Evolutionary conservation across 2,797 vertebrate species (phyloP).

Genomic region (Etheostoma nigrum): DNA sequence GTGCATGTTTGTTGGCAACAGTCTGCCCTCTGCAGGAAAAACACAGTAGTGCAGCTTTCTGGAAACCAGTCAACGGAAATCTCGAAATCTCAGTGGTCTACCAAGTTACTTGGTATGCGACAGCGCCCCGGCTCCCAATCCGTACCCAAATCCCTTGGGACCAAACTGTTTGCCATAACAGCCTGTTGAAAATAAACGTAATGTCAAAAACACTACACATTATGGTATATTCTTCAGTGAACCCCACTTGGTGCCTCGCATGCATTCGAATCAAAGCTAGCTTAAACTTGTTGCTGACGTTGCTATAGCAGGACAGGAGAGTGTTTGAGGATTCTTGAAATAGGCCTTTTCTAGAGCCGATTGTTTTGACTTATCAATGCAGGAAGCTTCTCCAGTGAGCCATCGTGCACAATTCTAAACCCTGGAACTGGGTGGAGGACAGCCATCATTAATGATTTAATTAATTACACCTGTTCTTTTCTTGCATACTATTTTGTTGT

Average conservation of each 20-base stretch:
- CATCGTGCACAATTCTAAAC: not conserved
- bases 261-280: not conserved
- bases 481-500: too few species aligned
- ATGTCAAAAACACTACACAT: not conserved
- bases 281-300: too few species aligned
- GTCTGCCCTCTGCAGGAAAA: conserved; percentile 37
- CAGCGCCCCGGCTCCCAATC: conserved; percentile 92
- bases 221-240: not conserved
- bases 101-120: conserved; percentile 84
- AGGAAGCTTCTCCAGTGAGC: not conserved
- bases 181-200: conserved; percentile 75
- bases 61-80: not conserved
- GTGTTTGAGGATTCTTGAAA: not conserved
- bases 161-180: conserved; percentile 97
- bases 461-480: too few species aligned
- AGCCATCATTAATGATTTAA: too few species aligned
- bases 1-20: not conserved
- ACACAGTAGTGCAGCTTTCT: conserved; percentile 16
- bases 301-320: not conserved
- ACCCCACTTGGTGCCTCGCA: not conserved
- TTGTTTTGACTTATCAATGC: not conserved
- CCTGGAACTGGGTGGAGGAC: too few species aligned
- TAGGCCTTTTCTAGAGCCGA: not conserved
- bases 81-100: conserved; percentile 18
- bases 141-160: conserved; percentile 95